Conservation (phyloP, 2,113 vertebrate species). For the Alces alces region DNA sequence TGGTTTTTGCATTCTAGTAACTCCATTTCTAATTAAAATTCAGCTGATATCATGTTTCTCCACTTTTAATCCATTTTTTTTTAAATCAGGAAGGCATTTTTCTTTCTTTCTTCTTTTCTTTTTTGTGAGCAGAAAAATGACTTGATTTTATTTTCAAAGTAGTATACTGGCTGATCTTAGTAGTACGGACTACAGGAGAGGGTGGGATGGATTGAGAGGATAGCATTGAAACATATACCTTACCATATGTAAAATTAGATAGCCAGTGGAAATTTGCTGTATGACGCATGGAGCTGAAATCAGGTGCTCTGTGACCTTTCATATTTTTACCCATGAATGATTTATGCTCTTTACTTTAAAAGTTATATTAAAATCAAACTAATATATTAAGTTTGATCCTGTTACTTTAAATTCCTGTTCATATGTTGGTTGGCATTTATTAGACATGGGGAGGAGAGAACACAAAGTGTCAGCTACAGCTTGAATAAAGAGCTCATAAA, state of each 20-base stretch:
- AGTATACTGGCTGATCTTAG: not conserved
- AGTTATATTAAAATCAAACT: not conserved
- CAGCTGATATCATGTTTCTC: not conserved
- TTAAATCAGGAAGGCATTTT: not conserved
- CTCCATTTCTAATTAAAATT: not conserved
- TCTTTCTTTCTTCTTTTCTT: not conserved
- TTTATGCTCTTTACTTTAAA: not conserved
- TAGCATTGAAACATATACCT: not conserved
- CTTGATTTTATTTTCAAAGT: not conserved
- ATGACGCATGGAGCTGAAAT: not conserved
- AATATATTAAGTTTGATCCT: not conserved
- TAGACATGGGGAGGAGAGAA: not conserved
- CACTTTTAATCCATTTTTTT: not conserved
- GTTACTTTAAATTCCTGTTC: not conserved
- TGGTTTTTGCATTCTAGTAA: not conserved
- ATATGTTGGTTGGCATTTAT: not conserved
- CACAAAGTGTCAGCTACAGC: not conserved
- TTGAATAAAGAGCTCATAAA: not conserved
- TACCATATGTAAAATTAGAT: not conserved
- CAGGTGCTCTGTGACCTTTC: not conserved
- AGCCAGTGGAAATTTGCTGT: not conserved
- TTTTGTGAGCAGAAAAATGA: not conserved
- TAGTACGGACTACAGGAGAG: not conserved
- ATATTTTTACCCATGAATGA: not conserved
- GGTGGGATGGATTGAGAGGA: not conserved